Percentiles rank a stretch among this genome's conserved stretches.
These are phyloP conservation scores for Brachyopa scutellaris DNA, from an alignment of 2,888 invertebrate species.

Conservation along the genomic window DNA sequence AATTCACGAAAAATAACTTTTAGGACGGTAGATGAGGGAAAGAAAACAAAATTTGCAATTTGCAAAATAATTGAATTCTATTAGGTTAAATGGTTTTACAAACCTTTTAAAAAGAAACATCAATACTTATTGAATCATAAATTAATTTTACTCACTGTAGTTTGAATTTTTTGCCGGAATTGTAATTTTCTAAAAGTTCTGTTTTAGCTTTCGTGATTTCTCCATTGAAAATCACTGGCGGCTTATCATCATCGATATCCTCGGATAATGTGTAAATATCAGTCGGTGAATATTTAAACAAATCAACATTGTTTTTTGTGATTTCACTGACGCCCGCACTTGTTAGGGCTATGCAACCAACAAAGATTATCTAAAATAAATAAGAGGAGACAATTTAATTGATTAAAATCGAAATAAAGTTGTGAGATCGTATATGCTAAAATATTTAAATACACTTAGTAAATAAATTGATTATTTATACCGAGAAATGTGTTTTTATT, in stretches of 20 bases:
- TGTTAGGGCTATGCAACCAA: constrained; percentile 74
- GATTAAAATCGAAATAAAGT: not conserved
- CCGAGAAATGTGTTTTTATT: no score
- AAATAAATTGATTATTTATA: no score
- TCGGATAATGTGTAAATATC: constrained; percentile 80
- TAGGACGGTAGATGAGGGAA: not conserved
- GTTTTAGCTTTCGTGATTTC: constrained; percentile 80
- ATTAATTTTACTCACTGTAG: constrained; percentile 80
- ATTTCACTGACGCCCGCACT: constrained; percentile 78
- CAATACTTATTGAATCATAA: no score
- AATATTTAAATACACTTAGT: not conserved
- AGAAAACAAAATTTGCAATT: not conserved
- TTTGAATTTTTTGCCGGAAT: constrained; percentile 80
- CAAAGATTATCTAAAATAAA: constrained; percentile 76
- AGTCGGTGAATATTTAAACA: constrained; percentile 80
- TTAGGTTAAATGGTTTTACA: no score
- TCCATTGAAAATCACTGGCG: constrained; percentile 78
- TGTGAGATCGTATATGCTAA: not conserved
- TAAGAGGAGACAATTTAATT: not conserved
- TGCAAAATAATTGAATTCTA: no score
- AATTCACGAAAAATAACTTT: not conserved
- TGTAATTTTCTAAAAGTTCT: constrained; percentile 78
- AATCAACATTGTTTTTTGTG: constrained; percentile 78
- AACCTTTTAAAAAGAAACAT: no score
- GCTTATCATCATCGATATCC: constrained; percentile 80